Evolutionary conservation across 1,140 invertebrate genomes (phyloP), one percentile per base, ranked within the genome.

Genomic region (Chrysopa pallens): DNA sequence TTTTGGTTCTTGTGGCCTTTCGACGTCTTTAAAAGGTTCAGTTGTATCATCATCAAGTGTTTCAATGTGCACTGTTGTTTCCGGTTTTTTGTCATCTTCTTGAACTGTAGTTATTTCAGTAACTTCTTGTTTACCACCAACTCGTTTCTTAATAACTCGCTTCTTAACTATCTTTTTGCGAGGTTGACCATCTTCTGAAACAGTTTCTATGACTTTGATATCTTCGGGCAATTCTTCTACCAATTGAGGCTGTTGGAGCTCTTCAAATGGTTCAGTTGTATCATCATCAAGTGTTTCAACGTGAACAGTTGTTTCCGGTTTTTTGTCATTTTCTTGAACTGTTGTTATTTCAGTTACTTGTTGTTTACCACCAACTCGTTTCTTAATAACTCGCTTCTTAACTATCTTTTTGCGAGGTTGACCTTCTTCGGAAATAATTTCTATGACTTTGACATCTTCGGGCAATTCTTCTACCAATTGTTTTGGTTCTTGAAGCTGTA

Each of bases 81-180:
- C 49, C 31, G 50, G 45, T 43, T 40, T 33, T 40, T 46, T 44
- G 8, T 46, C 48, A n/a, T 45, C 44, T 31, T 31, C 29, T 11
- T 31, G 6, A 31, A 31, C 29, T 6, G 29, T 31, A 11, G 29
- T 31, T 7, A 31, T 31, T 31, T 31, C 29, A 31, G 29, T 31
- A 7, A 31, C 29, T 31, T 31, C 29, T 31, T 31, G 6, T 40
- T 48, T 44, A 1, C 51, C 49, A 36, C 47, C 48, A 33, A 46
- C 37, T 36, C 59, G 55, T 45, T 48, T 56, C 50, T 45, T 59
- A 40, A 49, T 49, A 4, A 58, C 44, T 7, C 55, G 54, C 28
- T 51, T 48, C 49, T 46, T 51, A 7, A 53, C 58, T 4, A 23
- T 17, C 12, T 42, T 42, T 37, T 42, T 33, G 6, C 9, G 14